Evolutionary conservation across 2,888 invertebrate genomes (phyloP).

Genomic region (Drosophila algonquin): DNA sequence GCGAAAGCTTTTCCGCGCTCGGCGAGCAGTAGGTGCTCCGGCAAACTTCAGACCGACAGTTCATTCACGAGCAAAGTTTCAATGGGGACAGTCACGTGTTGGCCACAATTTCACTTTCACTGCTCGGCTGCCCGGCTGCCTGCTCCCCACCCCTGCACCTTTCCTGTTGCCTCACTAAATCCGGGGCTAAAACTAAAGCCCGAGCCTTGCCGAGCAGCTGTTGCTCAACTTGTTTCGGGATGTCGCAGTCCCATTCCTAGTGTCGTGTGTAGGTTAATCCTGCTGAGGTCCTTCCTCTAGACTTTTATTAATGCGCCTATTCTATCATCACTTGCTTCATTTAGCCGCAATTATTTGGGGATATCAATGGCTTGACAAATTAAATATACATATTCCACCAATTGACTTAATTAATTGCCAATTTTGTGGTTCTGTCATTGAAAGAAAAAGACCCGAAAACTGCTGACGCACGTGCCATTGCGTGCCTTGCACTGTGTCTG

Average conservation of each 20-base stretch:
- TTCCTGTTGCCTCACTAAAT: conserved; percentile 15
- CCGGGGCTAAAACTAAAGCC: conserved; percentile 32
- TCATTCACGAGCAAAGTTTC: conserved; percentile 61
- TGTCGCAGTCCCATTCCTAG: conserved; percentile 3
- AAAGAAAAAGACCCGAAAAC: not conserved
- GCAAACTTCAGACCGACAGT: conserved; percentile 23
- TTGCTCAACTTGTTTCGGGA: conserved; percentile 28
- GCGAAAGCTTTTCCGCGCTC: conserved; percentile 23
- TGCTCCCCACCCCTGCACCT: not conserved
- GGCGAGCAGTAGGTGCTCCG: not conserved
- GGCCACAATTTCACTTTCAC: conserved; percentile 47
- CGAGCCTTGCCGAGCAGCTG: conserved; percentile 46
- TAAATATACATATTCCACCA: conserved; percentile 33
- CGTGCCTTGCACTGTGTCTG: conserved; percentile 39
- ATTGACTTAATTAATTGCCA: conserved; percentile 51
- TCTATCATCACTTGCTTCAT: conserved; percentile 12
- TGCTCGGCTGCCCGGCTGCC: too few species aligned
- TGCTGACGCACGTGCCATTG: conserved; percentile 56
- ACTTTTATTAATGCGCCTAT: conserved; percentile 14
- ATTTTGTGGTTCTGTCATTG: conserved; percentile 28
- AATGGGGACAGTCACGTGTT: conserved; percentile 47
- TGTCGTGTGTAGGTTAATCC: conserved; percentile 20
- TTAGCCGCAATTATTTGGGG: conserved; percentile 17
- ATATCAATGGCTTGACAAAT: conserved; percentile 38
- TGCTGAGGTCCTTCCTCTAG: conserved; percentile 16